These are phyloP conservation scores for Drosophila prostipennis DNA, from an alignment of 2,888 invertebrate species.

Conservation along the genomic window DNA sequence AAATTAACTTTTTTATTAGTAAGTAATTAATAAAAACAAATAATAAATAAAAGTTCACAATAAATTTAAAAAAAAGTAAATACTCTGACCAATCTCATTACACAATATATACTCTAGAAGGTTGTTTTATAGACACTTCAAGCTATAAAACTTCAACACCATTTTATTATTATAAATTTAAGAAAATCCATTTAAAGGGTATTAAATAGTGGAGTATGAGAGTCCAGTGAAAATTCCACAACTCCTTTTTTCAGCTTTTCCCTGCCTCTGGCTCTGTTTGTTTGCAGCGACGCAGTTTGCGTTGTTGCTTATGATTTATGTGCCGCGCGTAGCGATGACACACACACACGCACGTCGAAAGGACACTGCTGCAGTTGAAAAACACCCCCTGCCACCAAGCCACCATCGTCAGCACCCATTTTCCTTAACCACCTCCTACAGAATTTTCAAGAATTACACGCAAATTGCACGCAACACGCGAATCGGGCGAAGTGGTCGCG, in stretches of 20 bases:
- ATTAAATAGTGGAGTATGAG: background rate
- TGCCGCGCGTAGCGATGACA: conserved; percentile 71
- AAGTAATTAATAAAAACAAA: too few relatives aligned
- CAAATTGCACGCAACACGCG: conserved; percentile 78
- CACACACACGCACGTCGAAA: conserved; percentile 48
- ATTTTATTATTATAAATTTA: background rate
- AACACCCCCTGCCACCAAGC: conserved; percentile 81
- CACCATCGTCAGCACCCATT: background rate
- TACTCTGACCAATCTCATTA: too few relatives aligned
- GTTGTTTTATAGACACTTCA: too few relatives aligned
- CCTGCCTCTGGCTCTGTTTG: conserved; percentile 17
- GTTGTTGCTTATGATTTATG: conserved; percentile 77
- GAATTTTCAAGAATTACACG: conserved; percentile 67
- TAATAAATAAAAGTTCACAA: too few relatives aligned
- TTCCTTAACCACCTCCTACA: conserved; percentile 82
- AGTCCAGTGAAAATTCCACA: background rate
- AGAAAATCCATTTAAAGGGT: background rate
- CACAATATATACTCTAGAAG: too few relatives aligned
- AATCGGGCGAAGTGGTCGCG: conserved; percentile 58
- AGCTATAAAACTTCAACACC: too few relatives aligned
- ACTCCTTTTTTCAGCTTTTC: conserved; percentile 34
- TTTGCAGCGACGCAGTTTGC: conserved; percentile 70
- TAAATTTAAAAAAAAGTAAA: too few relatives aligned
- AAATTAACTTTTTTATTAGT: too few relatives aligned
- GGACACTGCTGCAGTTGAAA: conserved; percentile 57